Evolutionary conservation across 2,113 vertebrate genomes (phyloP).

Genomic region (Gopherus flavomarginatus): DNA sequence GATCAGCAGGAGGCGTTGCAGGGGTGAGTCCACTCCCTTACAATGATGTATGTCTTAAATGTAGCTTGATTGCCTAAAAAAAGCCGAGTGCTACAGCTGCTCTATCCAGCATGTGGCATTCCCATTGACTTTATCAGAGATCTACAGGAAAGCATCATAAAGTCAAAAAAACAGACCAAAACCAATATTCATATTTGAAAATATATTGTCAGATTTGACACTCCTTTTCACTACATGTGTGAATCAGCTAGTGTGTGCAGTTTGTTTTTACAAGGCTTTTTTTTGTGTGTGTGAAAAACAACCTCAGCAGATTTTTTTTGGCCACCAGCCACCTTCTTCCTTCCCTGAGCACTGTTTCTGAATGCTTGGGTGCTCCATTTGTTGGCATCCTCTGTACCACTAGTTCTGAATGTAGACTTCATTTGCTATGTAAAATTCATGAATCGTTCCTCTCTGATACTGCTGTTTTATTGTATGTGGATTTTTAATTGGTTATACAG

Average conservation of each 20-base stretch:
- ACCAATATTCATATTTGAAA: not conserved
- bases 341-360: not conserved
- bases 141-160: not conserved
- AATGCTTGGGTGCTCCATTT: not conserved
- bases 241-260: not conserved
- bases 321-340: not conserved
- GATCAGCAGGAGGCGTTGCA: too few species aligned
- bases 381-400: not conserved
- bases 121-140: too few species aligned
- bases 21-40: too few species aligned
- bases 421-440: not conserved
- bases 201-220: not conserved
- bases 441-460: not conserved
- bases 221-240: not conserved
- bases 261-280: not conserved
- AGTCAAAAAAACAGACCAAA: not conserved
- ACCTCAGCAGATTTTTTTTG: not conserved
- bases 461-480: not conserved
- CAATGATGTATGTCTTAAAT: not conserved
- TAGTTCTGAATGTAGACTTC: not conserved
- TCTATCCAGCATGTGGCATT: not conserved
- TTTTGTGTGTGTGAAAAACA: too few species aligned
- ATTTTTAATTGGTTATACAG: too few species aligned
- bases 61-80: not conserved
- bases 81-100: not conserved